A percentile compares a stretch with the other conserved stretches of the same genome.
Evolutionary conservation across 2,797 vertebrate genomes (phyloP).

Genomic region (Manis pentadactyla): DNA sequence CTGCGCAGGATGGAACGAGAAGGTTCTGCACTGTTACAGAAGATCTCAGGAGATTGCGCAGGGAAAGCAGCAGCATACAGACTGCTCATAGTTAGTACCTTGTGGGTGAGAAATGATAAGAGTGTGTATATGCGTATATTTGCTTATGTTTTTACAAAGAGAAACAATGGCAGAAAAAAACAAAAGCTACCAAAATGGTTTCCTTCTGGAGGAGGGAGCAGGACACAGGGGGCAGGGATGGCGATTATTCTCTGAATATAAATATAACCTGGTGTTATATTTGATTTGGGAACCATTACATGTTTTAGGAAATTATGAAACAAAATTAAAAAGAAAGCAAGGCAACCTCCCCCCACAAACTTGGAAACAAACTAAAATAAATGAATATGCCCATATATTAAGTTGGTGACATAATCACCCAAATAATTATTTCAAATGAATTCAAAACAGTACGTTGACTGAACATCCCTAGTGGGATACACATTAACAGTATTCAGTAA

Average conservation of each 20-base stretch:
- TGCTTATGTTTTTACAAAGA: not conserved
- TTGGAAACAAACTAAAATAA: constrained; percentile 11
- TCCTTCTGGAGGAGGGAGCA: not conserved
- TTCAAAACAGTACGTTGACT: not conserved
- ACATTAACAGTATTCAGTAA: not conserved
- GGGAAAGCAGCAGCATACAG: not conserved
- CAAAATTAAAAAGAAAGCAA: constrained; percentile 28
- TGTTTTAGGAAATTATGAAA: not conserved
- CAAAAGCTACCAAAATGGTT: not conserved
- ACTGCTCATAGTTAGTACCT: not conserved
- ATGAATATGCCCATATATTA: not conserved
- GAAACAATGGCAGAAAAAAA: not conserved
- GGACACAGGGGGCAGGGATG: not conserved
- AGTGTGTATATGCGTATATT: not conserved
- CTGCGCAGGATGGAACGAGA: not conserved
- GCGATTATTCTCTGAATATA: not conserved
- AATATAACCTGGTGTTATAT: not conserved
- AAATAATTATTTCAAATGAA: not conserved
- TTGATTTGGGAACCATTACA: not conserved
- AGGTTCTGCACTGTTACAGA: not conserved
- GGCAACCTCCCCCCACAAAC: not conserved
- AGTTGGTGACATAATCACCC: not conserved
- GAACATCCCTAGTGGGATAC: not conserved
- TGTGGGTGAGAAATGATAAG: not conserved
- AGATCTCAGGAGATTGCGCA: not conserved